These are phyloP conservation scores for Heterotis niloticus DNA, from an alignment of 2,113 vertebrate species.

Conservation along the genomic window DNA sequence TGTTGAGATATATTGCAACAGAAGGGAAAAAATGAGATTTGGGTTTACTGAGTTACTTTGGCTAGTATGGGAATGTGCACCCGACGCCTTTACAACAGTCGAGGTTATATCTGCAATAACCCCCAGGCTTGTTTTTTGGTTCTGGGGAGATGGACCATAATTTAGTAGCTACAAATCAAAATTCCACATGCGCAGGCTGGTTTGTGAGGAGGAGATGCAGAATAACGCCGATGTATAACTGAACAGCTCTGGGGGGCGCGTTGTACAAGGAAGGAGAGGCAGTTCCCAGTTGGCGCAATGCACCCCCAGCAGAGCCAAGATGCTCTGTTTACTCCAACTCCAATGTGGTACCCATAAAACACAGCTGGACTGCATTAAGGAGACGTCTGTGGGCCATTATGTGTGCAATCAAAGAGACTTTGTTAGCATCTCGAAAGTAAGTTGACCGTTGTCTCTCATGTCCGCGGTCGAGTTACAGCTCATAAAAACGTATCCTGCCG, in stretches of 20 bases:
- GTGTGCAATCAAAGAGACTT: constrained; percentile 42
- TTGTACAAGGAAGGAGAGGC: not conserved
- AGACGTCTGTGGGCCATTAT: constrained; percentile 44
- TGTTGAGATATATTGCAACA: no score
- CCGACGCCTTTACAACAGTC: no score
- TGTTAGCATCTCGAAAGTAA: constrained; percentile 41
- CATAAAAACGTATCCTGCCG: constrained; percentile 32
- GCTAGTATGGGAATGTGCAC: no score
- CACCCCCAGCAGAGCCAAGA: not conserved
- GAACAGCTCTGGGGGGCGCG: not conserved
- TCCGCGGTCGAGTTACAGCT: constrained; percentile 25
- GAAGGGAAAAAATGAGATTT: no score
- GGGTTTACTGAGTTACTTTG: no score
- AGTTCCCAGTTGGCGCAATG: not conserved
- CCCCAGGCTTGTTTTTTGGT: not conserved
- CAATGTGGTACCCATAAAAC: constrained; percentile 32
- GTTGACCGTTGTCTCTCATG: constrained; percentile 16
- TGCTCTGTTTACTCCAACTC: constrained; percentile 9
- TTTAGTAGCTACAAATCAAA: not conserved
- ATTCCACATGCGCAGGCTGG: not conserved
- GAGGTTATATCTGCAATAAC: not conserved
- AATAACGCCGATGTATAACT: not conserved
- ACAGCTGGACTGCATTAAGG: constrained; percentile 43
- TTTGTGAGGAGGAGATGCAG: not conserved
- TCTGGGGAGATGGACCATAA: not conserved